Evolutionary conservation across 2,888 invertebrate genomes (phyloP).

Genomic region (Phengaris alcon): DNA sequence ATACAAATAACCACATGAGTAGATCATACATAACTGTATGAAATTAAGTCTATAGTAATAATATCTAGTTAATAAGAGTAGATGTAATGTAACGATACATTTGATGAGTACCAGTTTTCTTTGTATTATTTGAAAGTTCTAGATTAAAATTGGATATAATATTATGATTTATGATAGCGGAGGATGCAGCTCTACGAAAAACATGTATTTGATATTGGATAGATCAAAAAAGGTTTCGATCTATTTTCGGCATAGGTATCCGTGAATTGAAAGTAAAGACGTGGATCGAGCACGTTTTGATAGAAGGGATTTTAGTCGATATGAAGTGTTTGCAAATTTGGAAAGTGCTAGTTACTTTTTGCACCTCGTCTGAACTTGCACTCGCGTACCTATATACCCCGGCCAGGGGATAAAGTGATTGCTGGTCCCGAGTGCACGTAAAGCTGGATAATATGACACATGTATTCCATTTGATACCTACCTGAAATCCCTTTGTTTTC

Average conservation of each 20-base stretch:
- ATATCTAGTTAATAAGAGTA: neutral
- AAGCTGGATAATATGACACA: constrained; percentile 28
- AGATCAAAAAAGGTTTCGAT: neutral
- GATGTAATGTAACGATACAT: neutral
- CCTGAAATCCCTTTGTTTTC: constrained; percentile 23
- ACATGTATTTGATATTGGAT: neutral
- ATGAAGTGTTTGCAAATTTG: neutral
- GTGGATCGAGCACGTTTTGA: neutral
- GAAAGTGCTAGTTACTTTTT: neutral
- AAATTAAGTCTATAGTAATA: neutral
- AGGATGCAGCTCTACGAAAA: neutral
- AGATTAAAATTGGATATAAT: neutral
- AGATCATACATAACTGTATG: neutral
- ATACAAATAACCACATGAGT: neutral
- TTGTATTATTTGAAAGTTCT: neutral
- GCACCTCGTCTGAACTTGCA: constrained; percentile 17
- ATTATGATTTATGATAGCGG: neutral
- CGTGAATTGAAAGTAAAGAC: constrained; percentile 14
- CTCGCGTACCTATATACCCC: neutral
- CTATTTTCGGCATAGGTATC: neutral
- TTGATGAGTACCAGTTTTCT: neutral
- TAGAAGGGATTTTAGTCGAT: neutral
- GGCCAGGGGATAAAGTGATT: constrained; percentile 19
- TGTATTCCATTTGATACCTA: constrained; percentile 27
- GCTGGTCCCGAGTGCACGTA: constrained; percentile 15